Conservation (phyloP, 1,140 invertebrate genomes). For the Pantala flavescens region DNA sequence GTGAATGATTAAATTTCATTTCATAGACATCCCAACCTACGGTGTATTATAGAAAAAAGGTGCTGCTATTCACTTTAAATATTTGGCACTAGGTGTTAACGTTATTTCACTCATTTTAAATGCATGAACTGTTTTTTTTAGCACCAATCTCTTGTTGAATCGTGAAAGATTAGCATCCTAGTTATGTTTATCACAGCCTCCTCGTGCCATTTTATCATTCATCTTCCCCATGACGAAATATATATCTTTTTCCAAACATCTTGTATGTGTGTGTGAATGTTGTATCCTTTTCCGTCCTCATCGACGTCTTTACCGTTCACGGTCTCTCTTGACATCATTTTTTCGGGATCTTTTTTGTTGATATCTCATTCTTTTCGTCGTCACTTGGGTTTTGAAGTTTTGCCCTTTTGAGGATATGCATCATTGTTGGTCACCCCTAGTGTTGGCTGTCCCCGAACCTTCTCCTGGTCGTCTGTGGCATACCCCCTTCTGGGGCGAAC, state of each 20-base stretch:
- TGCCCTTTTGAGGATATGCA: constrained; percentile 8
- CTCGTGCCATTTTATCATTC: constrained; percentile 1
- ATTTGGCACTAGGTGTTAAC: background rate
- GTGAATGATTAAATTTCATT: too few species aligned
- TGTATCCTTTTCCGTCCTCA: background rate
- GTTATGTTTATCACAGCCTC: constrained; percentile 1
- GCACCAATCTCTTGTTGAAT: constrained; percentile 1
- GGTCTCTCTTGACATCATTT: background rate
- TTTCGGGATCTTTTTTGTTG: background rate
- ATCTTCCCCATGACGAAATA: background rate
- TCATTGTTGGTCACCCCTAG: constrained; percentile 1
- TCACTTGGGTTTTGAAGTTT: constrained; percentile 6
- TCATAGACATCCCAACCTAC: background rate
- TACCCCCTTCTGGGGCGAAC: background rate
- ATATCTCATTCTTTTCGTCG: background rate
- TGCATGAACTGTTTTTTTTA: constrained; percentile 3
- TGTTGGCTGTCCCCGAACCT: constrained; percentile 6
- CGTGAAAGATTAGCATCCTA: background rate
- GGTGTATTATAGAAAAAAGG: background rate
- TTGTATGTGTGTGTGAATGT: constrained; percentile 2
- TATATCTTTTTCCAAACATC: background rate
- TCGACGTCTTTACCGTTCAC: background rate
- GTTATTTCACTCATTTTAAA: background rate
- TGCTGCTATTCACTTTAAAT: background rate
- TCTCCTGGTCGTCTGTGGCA: constrained; percentile 1